These are phyloP conservation scores for Drosophila pseudotakahashii DNA, from an alignment of 2,888 invertebrate species.

Conservation along the genomic window DNA sequence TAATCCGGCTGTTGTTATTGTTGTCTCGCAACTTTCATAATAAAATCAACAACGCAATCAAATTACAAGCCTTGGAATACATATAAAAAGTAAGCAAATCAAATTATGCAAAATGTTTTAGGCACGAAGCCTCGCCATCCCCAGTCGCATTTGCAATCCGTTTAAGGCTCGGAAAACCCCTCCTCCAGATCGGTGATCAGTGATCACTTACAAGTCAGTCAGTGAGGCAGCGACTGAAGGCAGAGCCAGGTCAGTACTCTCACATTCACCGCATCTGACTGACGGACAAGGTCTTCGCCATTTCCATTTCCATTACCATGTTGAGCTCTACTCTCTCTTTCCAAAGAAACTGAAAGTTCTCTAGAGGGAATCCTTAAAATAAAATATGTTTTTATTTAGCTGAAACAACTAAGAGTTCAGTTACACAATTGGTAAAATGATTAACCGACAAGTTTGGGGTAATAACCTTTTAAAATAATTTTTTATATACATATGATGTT, in stretches of 20 bases:
- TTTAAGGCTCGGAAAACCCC: constrained; percentile 35
- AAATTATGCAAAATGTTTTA: constrained; percentile 55
- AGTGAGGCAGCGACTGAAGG: constrained; percentile 16
- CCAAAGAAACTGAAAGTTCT: constrained; percentile 54
- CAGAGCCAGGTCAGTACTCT: constrained; percentile 37
- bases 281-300: constrained; percentile 66
- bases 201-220: constrained; percentile 22
- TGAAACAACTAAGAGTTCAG: not conserved
- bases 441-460: not conserved
- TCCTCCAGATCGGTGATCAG: constrained; percentile 9
- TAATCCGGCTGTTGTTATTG: constrained; percentile 34
- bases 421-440: not conserved
- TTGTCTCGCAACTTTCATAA: constrained; percentile 67
- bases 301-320: constrained; percentile 41
- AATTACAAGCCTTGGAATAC: constrained; percentile 48
- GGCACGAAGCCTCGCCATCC: constrained; percentile 42
- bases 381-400: not conserved
- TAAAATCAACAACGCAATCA: constrained; percentile 61
- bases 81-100: constrained; percentile 34
- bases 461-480: too few species aligned
- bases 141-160: constrained; percentile 38
- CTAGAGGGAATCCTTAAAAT: constrained; percentile 2
- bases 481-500: too few species aligned
- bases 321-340: constrained; percentile 35
- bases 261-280: constrained; percentile 56